A percentile compares a stretch with the other conserved stretches of the same genome.
These are phyloP conservation scores for Kryptopterus vitreolus DNA, from an alignment of 2,797 vertebrate species.

Conservation along the genomic window DNA sequence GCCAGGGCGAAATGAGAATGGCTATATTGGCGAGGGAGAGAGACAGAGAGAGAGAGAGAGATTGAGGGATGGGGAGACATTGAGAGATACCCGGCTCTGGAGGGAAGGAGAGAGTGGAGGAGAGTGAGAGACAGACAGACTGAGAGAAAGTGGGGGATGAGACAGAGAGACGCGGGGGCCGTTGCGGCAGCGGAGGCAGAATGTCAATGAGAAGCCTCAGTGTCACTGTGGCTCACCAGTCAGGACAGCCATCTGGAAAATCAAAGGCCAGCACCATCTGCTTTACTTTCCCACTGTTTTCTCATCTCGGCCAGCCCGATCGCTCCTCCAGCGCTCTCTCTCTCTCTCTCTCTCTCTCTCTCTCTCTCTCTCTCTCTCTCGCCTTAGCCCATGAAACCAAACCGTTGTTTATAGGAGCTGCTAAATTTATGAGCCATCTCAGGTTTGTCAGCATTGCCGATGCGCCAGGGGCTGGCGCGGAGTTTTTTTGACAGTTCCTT, in stretches of 20 bases:
- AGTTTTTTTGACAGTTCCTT: slow-evolving; percentile 39
- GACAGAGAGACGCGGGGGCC: slow-evolving; percentile 45
- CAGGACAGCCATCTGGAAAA: slow-evolving; percentile 83
- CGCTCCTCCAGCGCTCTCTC: slow-evolving; percentile 45
- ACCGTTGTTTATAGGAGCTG: slow-evolving; percentile 43
- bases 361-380: too few relatives aligned
- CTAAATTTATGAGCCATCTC: slow-evolving; percentile 43
- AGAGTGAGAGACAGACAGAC: slow-evolving; percentile 45
- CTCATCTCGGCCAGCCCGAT: slow-evolving; percentile 65
- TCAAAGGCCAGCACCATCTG: slow-evolving; percentile 83
- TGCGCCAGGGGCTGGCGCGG: slow-evolving; percentile 8
- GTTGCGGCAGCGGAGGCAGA: slow-evolving; percentile 74
- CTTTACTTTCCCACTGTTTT: slow-evolving; percentile 77
- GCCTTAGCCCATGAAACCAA: slow-evolving; percentile 33
- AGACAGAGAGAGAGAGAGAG: slow-evolving; percentile 42
- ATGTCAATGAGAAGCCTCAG: slow-evolving; percentile 82
- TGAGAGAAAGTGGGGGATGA: slow-evolving; percentile 31
- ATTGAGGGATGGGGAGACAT: slow-evolving; percentile 52
- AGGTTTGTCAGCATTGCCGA: slow-evolving; percentile 36
- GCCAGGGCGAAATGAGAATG: slow-evolving; percentile 42
- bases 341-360: too few relatives aligned
- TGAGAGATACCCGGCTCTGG: slow-evolving; percentile 7
- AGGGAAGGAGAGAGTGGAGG: slow-evolving; percentile 36
- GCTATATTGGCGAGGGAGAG: slow-evolving; percentile 33
- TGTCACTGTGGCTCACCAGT: slow-evolving; percentile 80